Evolutionary conservation across 2,113 vertebrate species (phyloP).

Genomic region (Dermatemys mawii): DNA sequence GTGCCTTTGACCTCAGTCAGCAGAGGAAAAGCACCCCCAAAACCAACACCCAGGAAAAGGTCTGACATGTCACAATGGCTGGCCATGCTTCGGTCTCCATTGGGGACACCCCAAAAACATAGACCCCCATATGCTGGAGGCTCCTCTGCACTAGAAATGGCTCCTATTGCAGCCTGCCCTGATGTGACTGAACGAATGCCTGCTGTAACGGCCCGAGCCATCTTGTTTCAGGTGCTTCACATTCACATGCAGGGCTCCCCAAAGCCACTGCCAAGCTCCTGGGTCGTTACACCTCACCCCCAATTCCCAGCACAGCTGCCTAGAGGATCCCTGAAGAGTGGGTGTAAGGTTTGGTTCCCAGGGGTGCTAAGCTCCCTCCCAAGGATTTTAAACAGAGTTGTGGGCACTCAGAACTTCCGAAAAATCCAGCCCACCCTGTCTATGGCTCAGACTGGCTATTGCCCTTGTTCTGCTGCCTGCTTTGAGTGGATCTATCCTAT

Average conservation of each 20-base stretch:
- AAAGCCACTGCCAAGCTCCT: not conserved
- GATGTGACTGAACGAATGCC: not conserved
- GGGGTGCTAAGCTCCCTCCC: not conserved
- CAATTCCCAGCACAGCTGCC: not conserved
- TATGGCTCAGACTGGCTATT: not conserved
- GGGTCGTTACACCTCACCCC: not conserved
- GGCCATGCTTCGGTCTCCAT: not conserved
- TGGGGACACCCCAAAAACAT: not conserved
- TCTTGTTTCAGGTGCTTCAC: not conserved
- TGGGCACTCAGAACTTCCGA: not conserved
- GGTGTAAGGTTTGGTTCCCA: not conserved
- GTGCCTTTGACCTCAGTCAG: not conserved
- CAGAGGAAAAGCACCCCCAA: not conserved
- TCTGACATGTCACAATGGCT: not conserved
- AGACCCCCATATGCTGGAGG: not conserved
- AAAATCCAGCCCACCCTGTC: not conserved
- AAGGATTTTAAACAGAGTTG: not conserved
- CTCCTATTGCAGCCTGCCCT: not conserved
- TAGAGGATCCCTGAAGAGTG: not conserved
- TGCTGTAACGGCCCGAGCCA: not conserved
- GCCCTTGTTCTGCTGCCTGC: not conserved
- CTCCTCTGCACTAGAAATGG: not conserved
- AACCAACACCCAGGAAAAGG: not conserved
- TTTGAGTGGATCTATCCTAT: not conserved
- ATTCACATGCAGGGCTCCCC: not conserved